Evolutionary conservation across 1,140 invertebrate species (phyloP).

Genomic region (Thaumetopoea pityocampa): DNA sequence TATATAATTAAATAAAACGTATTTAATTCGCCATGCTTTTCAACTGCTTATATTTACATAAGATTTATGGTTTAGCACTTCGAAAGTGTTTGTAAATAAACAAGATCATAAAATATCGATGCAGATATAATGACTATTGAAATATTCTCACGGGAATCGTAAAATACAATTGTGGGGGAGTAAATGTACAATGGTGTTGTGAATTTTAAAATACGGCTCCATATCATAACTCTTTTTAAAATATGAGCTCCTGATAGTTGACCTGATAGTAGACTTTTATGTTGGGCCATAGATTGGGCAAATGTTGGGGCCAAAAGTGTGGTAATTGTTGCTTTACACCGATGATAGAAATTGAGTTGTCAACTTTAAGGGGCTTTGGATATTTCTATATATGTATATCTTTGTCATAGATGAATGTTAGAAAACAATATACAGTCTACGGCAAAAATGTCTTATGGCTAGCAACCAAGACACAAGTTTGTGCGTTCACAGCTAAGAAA

Average conservation of each 20-base stretch:
- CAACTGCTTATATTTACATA: slow-evolving; percentile 6
- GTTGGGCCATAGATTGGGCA: background rate
- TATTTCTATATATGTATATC: too few relatives aligned
- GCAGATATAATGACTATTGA: slow-evolving; percentile 11
- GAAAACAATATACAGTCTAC: too few relatives aligned
- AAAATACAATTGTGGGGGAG: slow-evolving; percentile 23
- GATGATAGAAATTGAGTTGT: background rate
- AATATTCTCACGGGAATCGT: slow-evolving; percentile 18
- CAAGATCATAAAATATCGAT: slow-evolving; percentile 15
- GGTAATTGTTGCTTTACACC: too few relatives aligned
- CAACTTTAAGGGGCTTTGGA: background rate
- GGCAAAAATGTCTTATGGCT: too few relatives aligned
- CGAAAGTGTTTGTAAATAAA: slow-evolving; percentile 10
- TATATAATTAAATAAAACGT: slow-evolving; percentile 7
- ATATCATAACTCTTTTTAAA: slow-evolving; percentile 14
- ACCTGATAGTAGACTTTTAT: too few relatives aligned
- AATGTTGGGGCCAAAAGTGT: slow-evolving; percentile 15
- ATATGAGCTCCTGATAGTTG: slow-evolving; percentile 11
- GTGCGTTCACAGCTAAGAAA: too few relatives aligned
- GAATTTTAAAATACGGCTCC: slow-evolving; percentile 15
- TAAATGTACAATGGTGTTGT: slow-evolving; percentile 13
- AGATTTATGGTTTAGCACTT: slow-evolving; percentile 15
- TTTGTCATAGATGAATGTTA: too few relatives aligned
- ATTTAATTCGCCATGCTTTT: slow-evolving; percentile 1
- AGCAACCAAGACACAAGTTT: too few relatives aligned